Evolutionary conservation across 2,113 vertebrate species (phyloP), one percentile per base, ranked within the genome.

Genomic region (Paedocypris sp.): DNA sequence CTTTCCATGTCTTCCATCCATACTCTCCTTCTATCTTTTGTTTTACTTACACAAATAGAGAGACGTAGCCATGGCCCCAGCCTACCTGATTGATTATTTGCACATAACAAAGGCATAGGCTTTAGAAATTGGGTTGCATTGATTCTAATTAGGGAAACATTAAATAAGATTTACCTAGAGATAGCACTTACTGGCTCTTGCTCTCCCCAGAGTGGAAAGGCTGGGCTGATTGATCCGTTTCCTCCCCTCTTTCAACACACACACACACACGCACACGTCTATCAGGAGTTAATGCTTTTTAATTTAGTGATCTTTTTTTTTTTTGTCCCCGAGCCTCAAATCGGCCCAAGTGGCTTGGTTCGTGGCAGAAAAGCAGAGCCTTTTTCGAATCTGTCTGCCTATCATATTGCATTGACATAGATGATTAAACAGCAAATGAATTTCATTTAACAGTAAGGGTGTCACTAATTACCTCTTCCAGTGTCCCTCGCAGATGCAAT

Each of bases 61-160:
- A 48, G 60, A 41, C 38, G 36, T 23, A 67, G 72, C 62, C 74
- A 68, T 70, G 57, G 76, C 76, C 79, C 68, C 47, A 77, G 77
- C 77, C 74, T 36, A 82, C 81, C 85, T 79, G 75, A 82, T 88
- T 84, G 89, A 90, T 93, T 88, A 84, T 87, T 81, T 79, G 73
- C 81, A 73, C 67, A 71, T 80, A 82, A 82, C 83, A 86, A 85
- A 89, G 83, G 79, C 85, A 78, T 75, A 69, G 69, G 69, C 81
- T 86, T 85, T 86, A 86, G 83, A 91, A 91, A 94, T 90, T 88
- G 88, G 84, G 87, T 92, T 87, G 81, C 91, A 97, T 93, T 91
- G 92, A 96, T 97, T 96, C 87, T 94, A 94, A 97, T 95, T 97
- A 96, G 86, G 81, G 82, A 89, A 92, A 92, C 85, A 86, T 92